Percentiles rank a stretch among this genome's conserved stretches.
phyloP scores from a whole-genome alignment of 2,797 vertebrate genomes.

The Melopsittacus undulatus region DNA sequence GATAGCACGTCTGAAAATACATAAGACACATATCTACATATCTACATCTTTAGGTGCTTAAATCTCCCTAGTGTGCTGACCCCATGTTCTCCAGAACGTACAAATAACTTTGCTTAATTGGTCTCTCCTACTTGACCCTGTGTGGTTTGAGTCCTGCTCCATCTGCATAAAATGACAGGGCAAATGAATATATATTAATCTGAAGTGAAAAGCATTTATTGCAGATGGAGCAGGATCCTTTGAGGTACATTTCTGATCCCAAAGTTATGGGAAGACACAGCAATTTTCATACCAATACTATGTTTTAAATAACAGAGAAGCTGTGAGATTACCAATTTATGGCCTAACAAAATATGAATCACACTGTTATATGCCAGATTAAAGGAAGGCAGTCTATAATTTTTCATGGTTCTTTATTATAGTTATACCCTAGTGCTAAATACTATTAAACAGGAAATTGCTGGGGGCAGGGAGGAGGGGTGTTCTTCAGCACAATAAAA shows the following conservation, averaged over 20 bases:
- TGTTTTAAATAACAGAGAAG: constrained; percentile 13
- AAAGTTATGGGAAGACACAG: neutral
- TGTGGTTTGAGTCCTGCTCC: neutral
- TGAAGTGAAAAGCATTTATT: constrained; percentile 42
- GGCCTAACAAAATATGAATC: neutral
- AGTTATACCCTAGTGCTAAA: neutral
- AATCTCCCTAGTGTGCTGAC: neutral
- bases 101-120: constrained; percentile 54
- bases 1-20: constrained; percentile 20
- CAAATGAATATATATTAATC: constrained; percentile 42
- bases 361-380: neutral
- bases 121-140: neutral
- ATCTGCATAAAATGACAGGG: constrained; percentile 21
- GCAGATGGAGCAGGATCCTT: neutral
- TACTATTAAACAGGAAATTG: neutral
- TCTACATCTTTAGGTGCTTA: constrained; percentile 37
- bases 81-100: constrained; percentile 9
- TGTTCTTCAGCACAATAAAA: no score
- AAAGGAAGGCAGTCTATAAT: neutral
- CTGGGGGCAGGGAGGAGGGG: no score
- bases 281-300: constrained; percentile 21
- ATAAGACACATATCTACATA: neutral
- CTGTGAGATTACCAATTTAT: neutral
- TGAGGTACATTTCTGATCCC: constrained; percentile 6
- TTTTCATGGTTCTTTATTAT: neutral